Conservation (phyloP, 2,113 vertebrate species). For the Corydoras maculifer region DNA sequence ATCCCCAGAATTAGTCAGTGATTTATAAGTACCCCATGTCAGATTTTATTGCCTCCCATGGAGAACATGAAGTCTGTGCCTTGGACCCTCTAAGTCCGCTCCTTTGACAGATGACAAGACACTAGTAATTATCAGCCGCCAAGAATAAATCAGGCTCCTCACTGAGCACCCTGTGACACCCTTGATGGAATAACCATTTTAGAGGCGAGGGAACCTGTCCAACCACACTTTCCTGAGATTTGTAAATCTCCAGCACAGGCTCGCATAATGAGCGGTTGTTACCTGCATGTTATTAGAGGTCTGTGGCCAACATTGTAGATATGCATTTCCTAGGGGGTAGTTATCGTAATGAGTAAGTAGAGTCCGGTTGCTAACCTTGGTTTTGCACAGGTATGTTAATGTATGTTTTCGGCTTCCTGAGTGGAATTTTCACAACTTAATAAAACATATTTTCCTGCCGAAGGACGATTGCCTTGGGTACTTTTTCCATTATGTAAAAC, state of each 20-base stretch:
- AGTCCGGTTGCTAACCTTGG: conserved; percentile 65
- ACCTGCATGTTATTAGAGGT: conserved; percentile 70
- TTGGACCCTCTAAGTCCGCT: conserved; percentile 63
- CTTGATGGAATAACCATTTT: conserved; percentile 67
- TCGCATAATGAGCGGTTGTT: conserved; percentile 70
- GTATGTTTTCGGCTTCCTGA: conserved; percentile 63
- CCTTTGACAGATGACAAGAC: conserved; percentile 68
- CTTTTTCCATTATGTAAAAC: background rate
- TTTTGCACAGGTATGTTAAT: conserved; percentile 73
- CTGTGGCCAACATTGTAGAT: conserved; percentile 69
- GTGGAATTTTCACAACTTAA: conserved; percentile 68
- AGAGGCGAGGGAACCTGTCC: conserved; percentile 54
- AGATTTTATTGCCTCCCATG: conserved; percentile 60
- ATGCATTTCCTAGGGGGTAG: conserved; percentile 66
- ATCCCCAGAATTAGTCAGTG: conserved; percentile 40
- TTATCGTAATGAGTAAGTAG: conserved; percentile 72
- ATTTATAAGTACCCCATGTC: conserved; percentile 64
- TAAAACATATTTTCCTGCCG: conserved; percentile 54
- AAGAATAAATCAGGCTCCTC: conserved; percentile 69
- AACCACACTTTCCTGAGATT: conserved; percentile 60
- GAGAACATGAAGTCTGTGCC: conserved; percentile 59
- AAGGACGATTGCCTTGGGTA: conserved; percentile 32
- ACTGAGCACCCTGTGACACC: conserved; percentile 53
- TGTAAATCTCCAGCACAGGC: conserved; percentile 68
- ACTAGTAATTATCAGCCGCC: conserved; percentile 71